These are phyloP conservation scores for Geophilus truncorum DNA, from an alignment of 2,888 invertebrate genomes.

Conservation along the genomic window DNA sequence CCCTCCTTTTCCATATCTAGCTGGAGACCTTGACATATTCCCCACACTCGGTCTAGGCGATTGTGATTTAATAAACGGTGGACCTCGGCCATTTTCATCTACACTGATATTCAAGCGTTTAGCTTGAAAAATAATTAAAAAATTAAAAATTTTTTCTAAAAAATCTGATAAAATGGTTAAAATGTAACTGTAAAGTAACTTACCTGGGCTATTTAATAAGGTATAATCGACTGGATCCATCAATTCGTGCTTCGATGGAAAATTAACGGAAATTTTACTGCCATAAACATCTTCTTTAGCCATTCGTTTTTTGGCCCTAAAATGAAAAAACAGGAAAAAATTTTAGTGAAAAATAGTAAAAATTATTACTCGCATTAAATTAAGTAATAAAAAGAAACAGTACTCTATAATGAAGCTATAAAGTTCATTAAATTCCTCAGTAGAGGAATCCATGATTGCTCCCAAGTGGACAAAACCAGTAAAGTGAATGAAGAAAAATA, in stretches of 20 bases:
- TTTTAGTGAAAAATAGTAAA: background rate
- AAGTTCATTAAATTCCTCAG: background rate
- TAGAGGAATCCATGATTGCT: background rate
- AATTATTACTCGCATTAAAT: background rate
- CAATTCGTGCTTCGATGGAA: conserved; percentile 42
- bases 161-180: background rate
- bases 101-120: background rate
- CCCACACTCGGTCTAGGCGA: background rate
- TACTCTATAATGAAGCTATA: background rate
- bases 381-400: background rate
- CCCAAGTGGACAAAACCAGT: background rate
- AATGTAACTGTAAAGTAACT: background rate
- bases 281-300: conserved; percentile 78
- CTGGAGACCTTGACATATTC: background rate
- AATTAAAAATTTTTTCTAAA: background rate
- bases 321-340: conserved; percentile 38
- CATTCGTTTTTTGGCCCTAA: conserved; percentile 75
- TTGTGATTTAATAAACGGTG: background rate
- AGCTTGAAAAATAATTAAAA: background rate
- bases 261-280: conserved; percentile 60
- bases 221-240: background rate
- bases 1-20: background rate
- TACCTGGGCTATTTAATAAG: conserved; percentile 5
- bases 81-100: background rate
- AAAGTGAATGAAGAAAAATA: background rate